A percentile compares a stretch with the other conserved stretches of the same genome.
Evolutionary conservation across 2,888 invertebrate genomes (phyloP).

Genomic region (Synanthedon tipuliformis): DNA sequence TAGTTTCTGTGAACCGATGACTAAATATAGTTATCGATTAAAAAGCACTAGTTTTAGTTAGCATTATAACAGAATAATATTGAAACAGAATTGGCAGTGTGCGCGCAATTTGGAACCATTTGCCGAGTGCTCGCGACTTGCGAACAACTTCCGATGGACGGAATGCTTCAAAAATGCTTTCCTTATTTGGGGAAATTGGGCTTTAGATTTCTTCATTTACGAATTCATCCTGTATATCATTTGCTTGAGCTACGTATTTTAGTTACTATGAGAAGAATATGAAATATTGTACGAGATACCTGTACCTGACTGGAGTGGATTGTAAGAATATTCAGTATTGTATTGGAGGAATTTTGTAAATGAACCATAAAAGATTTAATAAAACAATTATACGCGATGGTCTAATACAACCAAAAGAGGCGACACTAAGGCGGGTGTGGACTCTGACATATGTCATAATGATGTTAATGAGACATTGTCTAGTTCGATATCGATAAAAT

Average conservation of each 20-base stretch:
- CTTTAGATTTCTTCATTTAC: constrained; percentile 40
- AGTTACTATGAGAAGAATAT: too few relatives aligned
- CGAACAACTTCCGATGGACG: constrained; percentile 43
- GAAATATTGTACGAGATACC: too few relatives aligned
- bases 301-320: too few relatives aligned
- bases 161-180: constrained; percentile 33
- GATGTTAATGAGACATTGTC: neutral
- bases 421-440: constrained; percentile 5
- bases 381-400: neutral
- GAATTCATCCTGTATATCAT: constrained; percentile 11
- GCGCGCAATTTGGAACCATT: constrained; percentile 35
- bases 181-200: constrained; percentile 38
- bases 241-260: too few relatives aligned
- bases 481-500: neutral
- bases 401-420: constrained; percentile 2
- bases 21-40: too few relatives aligned
- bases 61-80: too few relatives aligned
- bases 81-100: constrained; percentile 30
- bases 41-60: too few relatives aligned
- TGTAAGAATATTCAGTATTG: too few relatives aligned
- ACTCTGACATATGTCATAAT: neutral
- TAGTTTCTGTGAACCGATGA: too few relatives aligned
- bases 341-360: too few relatives aligned
- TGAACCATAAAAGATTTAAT: too few relatives aligned
- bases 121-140: constrained; percentile 30